Evolutionary conservation across 2,888 invertebrate species (phyloP).

Genomic region (Lamproptera curius): DNA sequence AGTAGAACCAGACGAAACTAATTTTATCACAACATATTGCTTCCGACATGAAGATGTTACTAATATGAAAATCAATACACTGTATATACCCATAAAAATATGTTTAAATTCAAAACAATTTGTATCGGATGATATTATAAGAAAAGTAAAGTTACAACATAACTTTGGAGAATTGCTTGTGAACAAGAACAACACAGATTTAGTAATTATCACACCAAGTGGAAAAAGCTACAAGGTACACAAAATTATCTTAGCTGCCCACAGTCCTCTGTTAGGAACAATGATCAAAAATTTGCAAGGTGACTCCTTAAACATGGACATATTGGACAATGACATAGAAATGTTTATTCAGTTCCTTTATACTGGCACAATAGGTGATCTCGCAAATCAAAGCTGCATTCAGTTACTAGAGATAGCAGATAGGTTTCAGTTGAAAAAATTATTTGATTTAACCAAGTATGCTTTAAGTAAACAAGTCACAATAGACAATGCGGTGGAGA

Average conservation of each 20-base stretch:
- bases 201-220: slow-evolving; percentile 41
- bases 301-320: slow-evolving; percentile 39
- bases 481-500: slow-evolving; percentile 50
- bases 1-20: slow-evolving; percentile 38
- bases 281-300: slow-evolving; percentile 35
- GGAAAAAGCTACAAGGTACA: slow-evolving; percentile 47
- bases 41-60: slow-evolving; percentile 36
- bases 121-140: slow-evolving; percentile 39
- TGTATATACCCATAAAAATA: slow-evolving; percentile 51
- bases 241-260: slow-evolving; percentile 52
- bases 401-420: slow-evolving; percentile 47
- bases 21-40: slow-evolving; percentile 49
- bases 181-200: slow-evolving; percentile 48
- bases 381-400: slow-evolving; percentile 42
- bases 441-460: slow-evolving; percentile 42
- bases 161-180: slow-evolving; percentile 38
- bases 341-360: slow-evolving; percentile 56
- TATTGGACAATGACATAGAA: slow-evolving; percentile 48
- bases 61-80: slow-evolving; percentile 29
- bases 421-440: slow-evolving; percentile 42
- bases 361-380: slow-evolving; percentile 48
- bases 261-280: slow-evolving; percentile 48
- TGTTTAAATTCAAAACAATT: slow-evolving; percentile 36
- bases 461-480: slow-evolving; percentile 45
- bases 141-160: slow-evolving; percentile 49